Evolutionary conservation across 2,113 vertebrate genomes (phyloP).

Genomic region (Pica pica): DNA sequence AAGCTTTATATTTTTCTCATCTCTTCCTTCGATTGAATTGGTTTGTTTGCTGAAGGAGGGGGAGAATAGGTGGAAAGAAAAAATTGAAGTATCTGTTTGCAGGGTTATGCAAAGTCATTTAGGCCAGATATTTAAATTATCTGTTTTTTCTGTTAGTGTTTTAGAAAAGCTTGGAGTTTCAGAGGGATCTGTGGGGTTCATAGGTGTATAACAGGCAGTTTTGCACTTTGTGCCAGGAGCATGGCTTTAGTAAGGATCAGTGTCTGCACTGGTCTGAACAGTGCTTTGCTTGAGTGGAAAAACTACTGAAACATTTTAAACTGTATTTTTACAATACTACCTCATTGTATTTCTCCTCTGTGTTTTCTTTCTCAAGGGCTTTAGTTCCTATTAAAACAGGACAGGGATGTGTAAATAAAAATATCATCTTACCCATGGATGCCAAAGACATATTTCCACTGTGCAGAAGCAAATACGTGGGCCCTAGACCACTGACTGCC

Average conservation of each 20-base stretch:
- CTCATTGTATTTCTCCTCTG: background rate
- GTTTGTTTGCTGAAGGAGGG: background rate
- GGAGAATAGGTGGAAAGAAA: background rate
- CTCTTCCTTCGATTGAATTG: background rate
- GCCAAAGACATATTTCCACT: fast-evolving
- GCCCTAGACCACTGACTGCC: fast-evolving
- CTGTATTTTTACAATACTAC: background rate
- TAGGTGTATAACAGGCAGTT: fast-evolving
- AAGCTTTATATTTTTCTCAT: fast-evolving
- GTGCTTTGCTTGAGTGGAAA: background rate
- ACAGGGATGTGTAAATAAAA: background rate
- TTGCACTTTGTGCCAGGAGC: background rate
- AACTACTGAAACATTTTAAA: background rate
- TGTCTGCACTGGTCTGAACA: background rate
- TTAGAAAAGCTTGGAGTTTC: background rate
- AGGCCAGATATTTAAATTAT: background rate
- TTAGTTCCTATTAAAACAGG: background rate
- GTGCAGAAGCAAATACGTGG: background rate
- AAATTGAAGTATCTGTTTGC: background rate
- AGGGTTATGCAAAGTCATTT: fast-evolving
- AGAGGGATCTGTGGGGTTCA: background rate
- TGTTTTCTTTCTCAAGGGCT: background rate
- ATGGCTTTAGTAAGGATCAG: background rate
- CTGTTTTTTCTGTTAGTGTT: background rate
- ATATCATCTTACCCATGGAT: background rate